Evolutionary conservation across 2,888 invertebrate genomes (phyloP).

Genomic region (Nebria salina): DNA sequence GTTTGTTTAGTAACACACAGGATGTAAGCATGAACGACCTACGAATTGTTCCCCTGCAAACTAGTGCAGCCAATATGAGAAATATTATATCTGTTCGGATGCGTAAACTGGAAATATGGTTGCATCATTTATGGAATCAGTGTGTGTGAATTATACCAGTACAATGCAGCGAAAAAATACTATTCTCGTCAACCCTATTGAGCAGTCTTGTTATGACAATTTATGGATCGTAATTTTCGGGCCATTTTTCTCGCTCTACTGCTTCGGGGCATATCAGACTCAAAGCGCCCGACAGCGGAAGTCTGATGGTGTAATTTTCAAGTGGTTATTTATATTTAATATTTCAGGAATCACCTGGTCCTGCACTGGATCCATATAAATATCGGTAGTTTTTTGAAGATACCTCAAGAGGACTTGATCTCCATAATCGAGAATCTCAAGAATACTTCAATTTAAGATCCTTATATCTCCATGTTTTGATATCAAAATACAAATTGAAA

Average conservation of each 20-base stretch:
- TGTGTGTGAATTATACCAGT: conserved; percentile 7
- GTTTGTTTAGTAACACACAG: conserved; percentile 43
- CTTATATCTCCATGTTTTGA: too few relatives aligned
- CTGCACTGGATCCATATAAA: not conserved
- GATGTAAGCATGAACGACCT: conserved; percentile 37
- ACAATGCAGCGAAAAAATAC: not conserved
- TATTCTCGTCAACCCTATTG: conserved; percentile 18
- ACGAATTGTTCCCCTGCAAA: conserved; percentile 39
- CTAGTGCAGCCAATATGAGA: conserved; percentile 17
- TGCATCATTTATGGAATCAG: conserved; percentile 14
- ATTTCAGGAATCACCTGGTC: conserved; percentile 25
- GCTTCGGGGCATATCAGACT: conserved; percentile 17
- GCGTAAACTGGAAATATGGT: conserved; percentile 14
- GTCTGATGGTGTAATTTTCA: conserved; percentile 43
- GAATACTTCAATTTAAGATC: not conserved
- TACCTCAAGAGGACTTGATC: not conserved
- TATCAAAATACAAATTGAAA: too few relatives aligned
- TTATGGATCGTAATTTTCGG: conserved; percentile 43
- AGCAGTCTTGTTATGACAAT: conserved; percentile 44
- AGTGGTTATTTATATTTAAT: conserved; percentile 36
- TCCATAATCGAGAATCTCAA: not conserved
- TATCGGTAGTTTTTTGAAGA: not conserved
- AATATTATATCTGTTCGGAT: conserved; percentile 6
- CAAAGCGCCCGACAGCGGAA: conserved; percentile 30
- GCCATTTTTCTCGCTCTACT: conserved; percentile 38